Evolutionary conservation across 2,888 invertebrate species (phyloP), one percentile per base, ranked within the genome.

Genomic region (Lissonota sp.): DNA sequence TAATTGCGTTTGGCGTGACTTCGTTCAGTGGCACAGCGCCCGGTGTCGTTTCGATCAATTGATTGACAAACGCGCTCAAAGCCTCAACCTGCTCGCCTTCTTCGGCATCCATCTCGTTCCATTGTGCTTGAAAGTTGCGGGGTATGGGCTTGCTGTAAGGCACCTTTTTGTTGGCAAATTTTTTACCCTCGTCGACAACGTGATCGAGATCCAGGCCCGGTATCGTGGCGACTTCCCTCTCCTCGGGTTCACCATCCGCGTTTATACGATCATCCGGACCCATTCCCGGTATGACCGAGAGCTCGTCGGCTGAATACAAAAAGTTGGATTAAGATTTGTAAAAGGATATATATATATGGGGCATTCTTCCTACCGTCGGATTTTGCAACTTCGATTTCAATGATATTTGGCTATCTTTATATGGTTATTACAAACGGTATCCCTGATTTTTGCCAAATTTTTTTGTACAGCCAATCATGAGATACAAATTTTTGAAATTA

Each of bases 81-180:
- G 94, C 94, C 60, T 93, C 93, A 7, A 90, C 90, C 80, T 92
- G 91, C 60, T 92, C 91, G 42, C 88, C 86, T 69, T 92, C 92
- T 71, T 92, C 92, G 6, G 93, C 93, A 63, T 95, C 94, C 71
- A 96, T 96, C 91, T 97, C 97, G 88, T 97, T 97, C 99, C 99
- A 99, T 86, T 98, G 98, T n/a, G 97, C 97, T 93, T 99, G 98
- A 93, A 99, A 99, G 90, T 98, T 97, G 87, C 97, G 95, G 2
- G 99, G 99, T 91, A 99, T 98, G 12, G 99, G 99, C 92, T 99
- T 98, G 87, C 98, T 97, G 90, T 98, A 99, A 6, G 99, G 98
- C 72, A 98, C 97, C 91, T 97, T 97, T 90, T 97, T 97, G 51
- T 96, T 94, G 14, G 90, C 90, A 37, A 88, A 87, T 86, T 96